Conservation (phyloP, 1,140 invertebrate species). For the Psilanteris sp. region DNA sequence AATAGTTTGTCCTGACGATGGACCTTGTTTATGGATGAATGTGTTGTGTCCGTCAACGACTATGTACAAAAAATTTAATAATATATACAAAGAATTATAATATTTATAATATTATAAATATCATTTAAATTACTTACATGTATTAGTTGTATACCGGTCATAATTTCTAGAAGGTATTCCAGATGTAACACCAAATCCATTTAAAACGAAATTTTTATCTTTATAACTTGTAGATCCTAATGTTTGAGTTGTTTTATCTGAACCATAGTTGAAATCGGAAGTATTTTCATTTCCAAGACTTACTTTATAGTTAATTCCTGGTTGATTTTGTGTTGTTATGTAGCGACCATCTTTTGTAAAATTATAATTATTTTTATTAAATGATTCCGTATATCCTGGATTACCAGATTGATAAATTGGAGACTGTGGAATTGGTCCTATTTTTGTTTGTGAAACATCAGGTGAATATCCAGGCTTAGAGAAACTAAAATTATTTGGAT, state of each 20-base stretch:
- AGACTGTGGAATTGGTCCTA: too few relatives aligned
- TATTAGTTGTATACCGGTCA: conserved; percentile 13
- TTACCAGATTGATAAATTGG: too few relatives aligned
- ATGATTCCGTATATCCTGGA: conserved; percentile 4
- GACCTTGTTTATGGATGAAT: conserved; percentile 5
- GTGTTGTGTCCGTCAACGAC: conserved; percentile 15
- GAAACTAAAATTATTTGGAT: too few relatives aligned
- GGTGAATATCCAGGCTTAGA: too few relatives aligned
- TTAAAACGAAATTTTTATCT: conserved; percentile 1
- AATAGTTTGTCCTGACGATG: conserved; percentile 9
- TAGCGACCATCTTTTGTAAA: conserved; percentile 42
- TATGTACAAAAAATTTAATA: conserved; percentile 10
- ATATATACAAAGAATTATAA: too few relatives aligned
- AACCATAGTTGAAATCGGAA: background rate
- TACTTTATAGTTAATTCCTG: conserved; percentile 61
- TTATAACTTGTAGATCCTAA: conserved; percentile 3
- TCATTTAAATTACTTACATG: conserved; percentile 10
- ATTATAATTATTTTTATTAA: conserved; percentile 22
- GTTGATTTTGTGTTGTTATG: conserved; percentile 27
- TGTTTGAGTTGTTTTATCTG: conserved; percentile 7
- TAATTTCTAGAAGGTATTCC: background rate
- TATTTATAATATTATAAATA: background rate
- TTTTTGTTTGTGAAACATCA: too few relatives aligned
- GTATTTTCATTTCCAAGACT: conserved; percentile 45
- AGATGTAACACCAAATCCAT: conserved; percentile 7